phyloP scores from a whole-genome alignment of 2,113 vertebrate genomes.

The Boleophthalmus pectinirostris region DNA sequence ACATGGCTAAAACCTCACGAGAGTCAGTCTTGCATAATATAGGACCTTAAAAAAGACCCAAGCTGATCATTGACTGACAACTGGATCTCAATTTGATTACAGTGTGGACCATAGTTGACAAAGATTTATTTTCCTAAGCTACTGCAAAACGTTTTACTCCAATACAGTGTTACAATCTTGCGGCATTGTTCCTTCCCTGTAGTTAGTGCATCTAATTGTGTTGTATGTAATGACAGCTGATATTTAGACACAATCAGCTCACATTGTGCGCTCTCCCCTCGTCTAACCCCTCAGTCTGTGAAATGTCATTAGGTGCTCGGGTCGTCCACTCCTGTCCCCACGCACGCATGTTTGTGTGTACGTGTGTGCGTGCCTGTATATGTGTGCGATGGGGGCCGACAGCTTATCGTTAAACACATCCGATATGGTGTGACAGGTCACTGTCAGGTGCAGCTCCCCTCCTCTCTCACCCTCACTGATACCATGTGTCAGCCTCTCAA shows the following conservation, averaged over 20 bases:
- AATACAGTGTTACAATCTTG: background rate
- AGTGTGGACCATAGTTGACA: background rate
- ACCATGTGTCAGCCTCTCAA: constrained; percentile 67
- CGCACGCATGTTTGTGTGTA: constrained; percentile 24
- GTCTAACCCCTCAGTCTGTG: constrained; percentile 62
- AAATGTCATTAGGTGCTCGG: constrained; percentile 62
- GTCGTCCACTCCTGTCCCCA: constrained; percentile 28
- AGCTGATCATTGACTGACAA: background rate
- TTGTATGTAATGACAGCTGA: constrained; percentile 25
- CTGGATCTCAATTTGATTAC: background rate
- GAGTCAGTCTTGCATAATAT: too few relatives aligned
- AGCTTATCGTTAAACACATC: constrained; percentile 77
- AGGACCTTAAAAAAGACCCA: background rate
- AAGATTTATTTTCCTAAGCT: background rate
- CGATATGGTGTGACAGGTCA: constrained; percentile 76
- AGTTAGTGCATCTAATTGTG: constrained; percentile 22
- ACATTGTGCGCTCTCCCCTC: constrained; percentile 33
- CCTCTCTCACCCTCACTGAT: constrained; percentile 66
- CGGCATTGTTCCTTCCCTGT: background rate
- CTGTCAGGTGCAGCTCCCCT: constrained; percentile 75
- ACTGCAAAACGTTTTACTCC: background rate
- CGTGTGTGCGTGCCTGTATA: constrained; percentile 14
- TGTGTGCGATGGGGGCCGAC: constrained; percentile 63
- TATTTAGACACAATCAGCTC: constrained; percentile 47
- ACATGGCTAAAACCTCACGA: too few relatives aligned